phyloP scores from a whole-genome alignment of 2,797 vertebrate genomes.

The Premnoplex brunnescens region DNA sequence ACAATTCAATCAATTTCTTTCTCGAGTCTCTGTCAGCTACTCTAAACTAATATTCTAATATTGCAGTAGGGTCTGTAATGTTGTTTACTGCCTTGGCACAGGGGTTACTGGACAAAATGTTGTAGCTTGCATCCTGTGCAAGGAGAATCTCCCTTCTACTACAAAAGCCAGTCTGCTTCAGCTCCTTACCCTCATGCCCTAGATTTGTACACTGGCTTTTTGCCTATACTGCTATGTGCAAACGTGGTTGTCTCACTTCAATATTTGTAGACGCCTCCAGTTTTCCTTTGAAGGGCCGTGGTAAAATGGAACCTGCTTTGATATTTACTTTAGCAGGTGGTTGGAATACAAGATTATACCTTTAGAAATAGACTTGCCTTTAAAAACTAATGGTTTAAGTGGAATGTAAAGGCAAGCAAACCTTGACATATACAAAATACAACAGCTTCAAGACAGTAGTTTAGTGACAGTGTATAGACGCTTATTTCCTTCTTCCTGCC shows the following conservation, averaged over 20 bases:
- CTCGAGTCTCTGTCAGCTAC: neutral
- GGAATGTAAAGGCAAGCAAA: neutral
- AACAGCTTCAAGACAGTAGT: neutral
- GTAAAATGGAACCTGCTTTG: neutral
- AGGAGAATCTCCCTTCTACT: neutral
- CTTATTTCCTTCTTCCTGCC: rapidly evolving
- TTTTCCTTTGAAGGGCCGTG: neutral
- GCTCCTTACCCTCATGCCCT: neutral
- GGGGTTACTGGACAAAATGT: neutral
- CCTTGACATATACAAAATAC: neutral
- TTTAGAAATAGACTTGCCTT: neutral
- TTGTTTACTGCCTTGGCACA: neutral
- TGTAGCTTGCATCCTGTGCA: neutral
- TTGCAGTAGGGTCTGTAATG: neutral
- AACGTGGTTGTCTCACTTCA: neutral
- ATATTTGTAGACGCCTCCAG: neutral
- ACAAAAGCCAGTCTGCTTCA: neutral
- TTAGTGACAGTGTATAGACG: neutral
- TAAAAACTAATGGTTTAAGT: neutral
- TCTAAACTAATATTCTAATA: neutral
- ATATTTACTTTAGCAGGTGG: neutral
- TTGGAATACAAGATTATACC: neutral
- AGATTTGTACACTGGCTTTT: neutral
- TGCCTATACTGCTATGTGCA: neutral
- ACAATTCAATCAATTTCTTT: neutral